Percentiles rank a stretch among this genome's conserved stretches.
Evolutionary conservation across 35 echinoderm and acorn worm species (phyloP).

Genomic region (Diadema setosum): DNA sequence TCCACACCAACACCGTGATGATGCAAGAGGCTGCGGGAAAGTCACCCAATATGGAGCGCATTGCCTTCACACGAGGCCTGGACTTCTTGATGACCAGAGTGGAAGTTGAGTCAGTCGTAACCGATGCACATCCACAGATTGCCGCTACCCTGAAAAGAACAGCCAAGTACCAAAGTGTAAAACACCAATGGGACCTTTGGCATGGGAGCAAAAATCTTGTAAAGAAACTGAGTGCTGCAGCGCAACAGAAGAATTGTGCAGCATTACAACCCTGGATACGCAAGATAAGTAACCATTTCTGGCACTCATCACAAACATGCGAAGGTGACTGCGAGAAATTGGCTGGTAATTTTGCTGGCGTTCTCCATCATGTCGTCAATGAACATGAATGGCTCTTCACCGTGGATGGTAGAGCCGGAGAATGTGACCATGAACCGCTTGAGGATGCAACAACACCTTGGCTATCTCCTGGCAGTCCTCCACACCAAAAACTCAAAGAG

Average conservation of each 20-base stretch:
- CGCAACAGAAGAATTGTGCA: neutral
- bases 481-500: conserved; percentile 10
- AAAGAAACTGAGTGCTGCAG: neutral
- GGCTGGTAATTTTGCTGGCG: neutral
- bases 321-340: neutral
- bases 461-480: neutral
- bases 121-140: conserved; percentile 57
- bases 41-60: conserved; percentile 40
- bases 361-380: conserved; percentile 42
- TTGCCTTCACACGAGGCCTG: conserved; percentile 17
- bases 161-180: neutral
- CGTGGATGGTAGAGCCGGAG: conserved; percentile 11
- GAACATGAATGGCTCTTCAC: conserved; percentile 26
- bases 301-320: conserved; percentile 23
- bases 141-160: neutral
- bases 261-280: conserved; percentile 1
- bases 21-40: conserved; percentile 12
- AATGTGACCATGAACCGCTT: conserved; percentile 16
- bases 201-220: conserved; percentile 35
- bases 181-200: conserved; percentile 39
- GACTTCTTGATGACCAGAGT: neutral
- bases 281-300: conserved; percentile 31
- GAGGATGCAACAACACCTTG: neutral
- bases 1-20: conserved; percentile 33
- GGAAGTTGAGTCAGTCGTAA: conserved; percentile 10